phyloP scores from a whole-genome alignment of 2,797 vertebrate genomes.

The Otolemur crassicaudatus region DNA sequence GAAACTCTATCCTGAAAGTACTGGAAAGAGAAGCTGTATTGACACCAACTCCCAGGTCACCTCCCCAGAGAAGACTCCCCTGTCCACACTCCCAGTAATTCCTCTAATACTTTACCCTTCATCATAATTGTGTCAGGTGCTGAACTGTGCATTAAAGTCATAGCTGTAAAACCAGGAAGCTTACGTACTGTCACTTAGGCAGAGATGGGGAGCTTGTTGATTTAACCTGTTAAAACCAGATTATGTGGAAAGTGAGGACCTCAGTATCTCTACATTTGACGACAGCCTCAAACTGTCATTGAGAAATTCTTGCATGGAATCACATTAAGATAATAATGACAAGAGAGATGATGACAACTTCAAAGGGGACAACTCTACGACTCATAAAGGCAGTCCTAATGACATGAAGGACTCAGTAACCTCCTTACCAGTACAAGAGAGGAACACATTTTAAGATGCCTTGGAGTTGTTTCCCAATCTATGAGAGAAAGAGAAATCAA shows the following conservation, averaged over 20 bases:
- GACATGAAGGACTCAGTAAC: neutral
- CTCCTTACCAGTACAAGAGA: neutral
- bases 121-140: neutral
- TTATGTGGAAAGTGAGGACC: neutral
- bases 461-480: neutral
- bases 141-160: neutral
- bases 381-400: neutral
- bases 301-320: neutral
- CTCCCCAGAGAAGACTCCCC: neutral
- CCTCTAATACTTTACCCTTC: neutral
- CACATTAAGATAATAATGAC: neutral
- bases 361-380: neutral
- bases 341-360: neutral
- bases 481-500: neutral
- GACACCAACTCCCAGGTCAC: neutral
- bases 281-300: neutral
- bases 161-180: accelerated
- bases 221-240: neutral
- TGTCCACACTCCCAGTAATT: neutral
- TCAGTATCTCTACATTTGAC: neutral
- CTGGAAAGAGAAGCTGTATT: neutral
- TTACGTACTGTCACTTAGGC: neutral
- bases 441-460: neutral
- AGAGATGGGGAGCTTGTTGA: neutral
- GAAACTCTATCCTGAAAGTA: neutral